These are phyloP conservation scores for Tigriopus japonicus DNA, from an alignment of 1,140 invertebrate species.

Conservation along the genomic window DNA sequence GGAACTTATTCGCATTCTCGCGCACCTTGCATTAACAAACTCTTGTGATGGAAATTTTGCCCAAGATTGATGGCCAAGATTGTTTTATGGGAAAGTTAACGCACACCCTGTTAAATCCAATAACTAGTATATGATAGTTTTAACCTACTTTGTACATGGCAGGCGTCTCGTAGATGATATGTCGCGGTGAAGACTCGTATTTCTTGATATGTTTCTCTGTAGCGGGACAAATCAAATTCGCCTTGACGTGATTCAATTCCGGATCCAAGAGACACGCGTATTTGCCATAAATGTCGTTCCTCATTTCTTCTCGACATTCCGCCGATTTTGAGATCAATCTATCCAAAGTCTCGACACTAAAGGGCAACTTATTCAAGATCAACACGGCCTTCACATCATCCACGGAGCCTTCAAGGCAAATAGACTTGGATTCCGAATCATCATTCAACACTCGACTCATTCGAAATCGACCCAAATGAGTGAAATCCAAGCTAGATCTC, in stretches of 20 bases:
- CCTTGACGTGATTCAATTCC: constrained; percentile 35
- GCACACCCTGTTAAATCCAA: too few species aligned
- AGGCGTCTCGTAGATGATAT: constrained; percentile 55
- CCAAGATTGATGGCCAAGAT: too few species aligned
- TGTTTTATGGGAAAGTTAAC: too few species aligned
- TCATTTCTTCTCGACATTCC: not conserved
- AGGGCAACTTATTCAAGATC: not conserved
- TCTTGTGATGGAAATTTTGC: too few species aligned
- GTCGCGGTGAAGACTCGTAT: constrained; percentile 47
- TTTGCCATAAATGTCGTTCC: not conserved
- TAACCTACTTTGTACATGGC: constrained; percentile 10
- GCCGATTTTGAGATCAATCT: not conserved
- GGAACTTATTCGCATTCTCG: too few species aligned
- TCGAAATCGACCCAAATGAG: not conserved
- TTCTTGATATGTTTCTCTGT: constrained; percentile 76
- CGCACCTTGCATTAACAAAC: too few species aligned
- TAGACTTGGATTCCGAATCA: not conserved
- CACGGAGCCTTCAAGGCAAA: not conserved
- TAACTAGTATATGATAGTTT: too few species aligned
- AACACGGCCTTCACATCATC: not conserved
- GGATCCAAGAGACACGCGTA: not conserved
- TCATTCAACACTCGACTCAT: not conserved
- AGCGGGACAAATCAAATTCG: constrained; percentile 74
- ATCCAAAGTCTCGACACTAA: not conserved
- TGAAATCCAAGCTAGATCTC: too few species aligned